Evolutionary conservation across 2,113 vertebrate species (phyloP), one percentile per base, ranked within the genome.

Genomic region (Syrmaticus mikado): DNA sequence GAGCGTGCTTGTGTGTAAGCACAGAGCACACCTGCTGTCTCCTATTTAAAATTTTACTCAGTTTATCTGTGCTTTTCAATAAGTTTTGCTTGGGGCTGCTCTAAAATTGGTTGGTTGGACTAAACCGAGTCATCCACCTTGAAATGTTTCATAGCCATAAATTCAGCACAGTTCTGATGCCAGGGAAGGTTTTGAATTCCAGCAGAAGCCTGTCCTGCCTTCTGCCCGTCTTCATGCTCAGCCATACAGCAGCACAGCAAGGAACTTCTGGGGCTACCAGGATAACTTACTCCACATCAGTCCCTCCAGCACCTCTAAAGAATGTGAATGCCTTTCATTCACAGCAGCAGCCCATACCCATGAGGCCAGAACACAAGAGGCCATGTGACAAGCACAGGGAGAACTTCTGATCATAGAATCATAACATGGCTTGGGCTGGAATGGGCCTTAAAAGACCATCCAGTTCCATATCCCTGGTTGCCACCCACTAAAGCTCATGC

Each of bases 1-100:
- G 22, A 21, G 15, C 0, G 0, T n/a, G 64, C 25, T 52, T 48
- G 4, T 20, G n/a, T 22, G 16, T 60, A 50, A 3, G 13, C 1
- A 2, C 34, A 25, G 76, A 64, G 8, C 14, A 38, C 38, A 38
- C 38, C 22, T 13, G 43, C 22, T 40, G 5, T 76, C 14, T 70
- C 40, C 19, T 61, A 2, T 43, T 68, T 65, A 17, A 67, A 82
- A 17, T 52, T n/a, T 52, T 41, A 43, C 6, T 22, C 9, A 17
- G 8, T 36, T 77, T 61, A 83, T 43, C 72, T 65, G 22, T 8
- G 36, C 48, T 57, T 62, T 48, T 70, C 32, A 36, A 9, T 45
- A 79, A 8, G 45, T 36, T 82, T 67, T 85, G 15, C 72, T 70
- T 36, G 61, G 40, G 80, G 58, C 40, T 78, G 50, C 78, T 77